Base-by-base conservation (phyloP, 2,888 invertebrate species). In the Odontocolon sp. region DNA sequence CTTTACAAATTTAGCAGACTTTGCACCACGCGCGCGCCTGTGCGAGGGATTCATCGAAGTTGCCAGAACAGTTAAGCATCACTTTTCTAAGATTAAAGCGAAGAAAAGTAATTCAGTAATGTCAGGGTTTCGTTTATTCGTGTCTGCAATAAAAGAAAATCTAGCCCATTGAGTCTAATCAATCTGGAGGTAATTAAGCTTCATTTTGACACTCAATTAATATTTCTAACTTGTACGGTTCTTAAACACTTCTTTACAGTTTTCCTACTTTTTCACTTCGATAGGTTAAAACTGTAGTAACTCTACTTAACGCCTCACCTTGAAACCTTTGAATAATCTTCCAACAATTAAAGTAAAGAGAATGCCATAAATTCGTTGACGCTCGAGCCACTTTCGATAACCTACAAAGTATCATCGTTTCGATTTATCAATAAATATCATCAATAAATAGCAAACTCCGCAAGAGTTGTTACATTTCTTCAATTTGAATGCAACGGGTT, bases 361-460 rank as follows among this genome's bases (percentile, higher is more conserved):
- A 23, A 26, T 50, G 6, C 40, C 5, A 26, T 50, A 26, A 50
- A 50, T 6, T 50, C 50, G 26, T 50, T n/a, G 11, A n/a, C n/a
- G n/a, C n/a, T n/a, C n/a, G n/a, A n/a, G n/a, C n/a, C n/a, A n/a
- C n/a, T n/a, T n/a, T n/a, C n/a, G n/a, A n/a, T n/a, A n/a, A n/a
- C n/a, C n/a, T n/a, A n/a, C n/a, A n/a, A n/a, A n/a, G n/a, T 50
- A 50, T 50, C 50, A n/a, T 26, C 26, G 11, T 50, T 26, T 11
- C 50, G 50, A 11, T 11, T 11, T 26, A 26, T 50, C 11, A 50
- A 50, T 26, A n/a, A n/a, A n/a, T n/a, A n/a, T n/a, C n/a, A n/a
- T n/a, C n/a, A n/a, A n/a, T n/a, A n/a, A n/a, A n/a, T n/a, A n/a
- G n/a, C n/a, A n/a, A n/a, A n/a, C n/a, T n/a, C n/a, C n/a, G n/a